Evolutionary conservation across 2,888 invertebrate species (phyloP).

Genomic region (Stenodema calcarata): DNA sequence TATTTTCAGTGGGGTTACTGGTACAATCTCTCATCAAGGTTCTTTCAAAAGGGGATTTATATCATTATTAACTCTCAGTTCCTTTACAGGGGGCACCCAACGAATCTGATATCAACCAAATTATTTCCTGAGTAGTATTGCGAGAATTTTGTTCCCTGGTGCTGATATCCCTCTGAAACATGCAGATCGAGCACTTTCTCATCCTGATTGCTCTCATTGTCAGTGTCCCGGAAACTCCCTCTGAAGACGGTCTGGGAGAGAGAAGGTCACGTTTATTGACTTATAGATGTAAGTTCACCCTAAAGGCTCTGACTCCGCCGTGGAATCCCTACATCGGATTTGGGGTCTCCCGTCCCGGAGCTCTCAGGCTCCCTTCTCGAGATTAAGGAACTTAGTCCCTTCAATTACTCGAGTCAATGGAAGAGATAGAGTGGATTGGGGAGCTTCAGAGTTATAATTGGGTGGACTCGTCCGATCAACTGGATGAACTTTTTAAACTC

Average conservation of each 20-base stretch:
- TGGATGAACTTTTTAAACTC: neutral
- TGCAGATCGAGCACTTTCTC: neutral
- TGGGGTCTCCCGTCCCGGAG: neutral
- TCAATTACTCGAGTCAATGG: conserved; percentile 15
- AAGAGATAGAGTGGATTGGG: neutral
- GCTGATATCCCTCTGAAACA: neutral
- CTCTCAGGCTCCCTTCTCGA: neutral
- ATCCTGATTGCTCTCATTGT: neutral
- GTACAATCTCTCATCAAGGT: too few species aligned
- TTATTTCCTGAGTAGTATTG: too few species aligned
- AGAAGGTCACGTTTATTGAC: neutral
- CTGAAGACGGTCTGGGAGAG: neutral
- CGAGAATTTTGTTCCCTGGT: neutral
- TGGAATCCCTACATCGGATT: neutral
- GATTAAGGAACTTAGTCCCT: conserved; percentile 7
- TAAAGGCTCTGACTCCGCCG: neutral
- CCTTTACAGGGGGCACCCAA: too few species aligned
- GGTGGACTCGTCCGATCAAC: neutral
- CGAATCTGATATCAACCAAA: too few species aligned
- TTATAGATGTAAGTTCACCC: neutral
- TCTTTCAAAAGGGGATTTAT: too few species aligned
- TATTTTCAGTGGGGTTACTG: too few species aligned
- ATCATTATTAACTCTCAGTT: too few species aligned
- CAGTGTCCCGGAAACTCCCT: neutral
- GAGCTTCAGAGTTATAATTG: conserved; percentile 15